Percentiles rank a stretch among this genome's conserved stretches.
These are phyloP conservation scores for Peromyscus leucopus DNA, from an alignment of 2,113 vertebrate genomes.

Conservation along the genomic window DNA sequence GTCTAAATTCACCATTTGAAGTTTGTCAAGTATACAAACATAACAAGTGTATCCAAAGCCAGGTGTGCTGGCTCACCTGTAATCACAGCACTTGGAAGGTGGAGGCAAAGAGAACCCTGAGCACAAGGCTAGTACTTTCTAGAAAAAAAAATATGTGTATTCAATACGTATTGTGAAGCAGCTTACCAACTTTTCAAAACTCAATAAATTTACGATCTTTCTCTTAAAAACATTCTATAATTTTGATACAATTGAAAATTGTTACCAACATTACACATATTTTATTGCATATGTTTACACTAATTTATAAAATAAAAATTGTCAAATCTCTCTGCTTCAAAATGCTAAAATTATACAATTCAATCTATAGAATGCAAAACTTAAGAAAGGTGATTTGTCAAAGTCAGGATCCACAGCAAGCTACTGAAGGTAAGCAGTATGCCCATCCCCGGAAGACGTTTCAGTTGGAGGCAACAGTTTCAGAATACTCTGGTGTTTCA, in stretches of 20 bases:
- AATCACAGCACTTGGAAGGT: not conserved
- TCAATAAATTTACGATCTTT: not conserved
- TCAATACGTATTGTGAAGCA: not conserved
- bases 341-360: conserved; percentile 45
- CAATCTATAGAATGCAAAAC: not conserved
- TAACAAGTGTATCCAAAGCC: not conserved
- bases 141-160: not conserved
- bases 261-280: not conserved
- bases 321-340: conserved; percentile 26
- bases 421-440: not conserved
- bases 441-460: not conserved
- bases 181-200: not conserved
- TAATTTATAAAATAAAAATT: not conserved
- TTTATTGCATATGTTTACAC: not conserved
- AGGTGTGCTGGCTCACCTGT: not conserved
- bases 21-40: not conserved
- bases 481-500: not conserved
- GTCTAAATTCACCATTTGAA: conserved; percentile 30
- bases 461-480: not conserved
- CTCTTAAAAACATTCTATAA: conserved; percentile 14
- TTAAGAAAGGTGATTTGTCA: not conserved
- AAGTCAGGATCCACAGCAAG: not conserved
- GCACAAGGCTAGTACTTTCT: not conserved
- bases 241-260: conserved; percentile 44
- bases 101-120: not conserved